Percentiles rank a stretch among this genome's conserved stretches.
Conservation (phyloP, 2,797 vertebrate genomes). For the Coreius guichenoti region DNA sequence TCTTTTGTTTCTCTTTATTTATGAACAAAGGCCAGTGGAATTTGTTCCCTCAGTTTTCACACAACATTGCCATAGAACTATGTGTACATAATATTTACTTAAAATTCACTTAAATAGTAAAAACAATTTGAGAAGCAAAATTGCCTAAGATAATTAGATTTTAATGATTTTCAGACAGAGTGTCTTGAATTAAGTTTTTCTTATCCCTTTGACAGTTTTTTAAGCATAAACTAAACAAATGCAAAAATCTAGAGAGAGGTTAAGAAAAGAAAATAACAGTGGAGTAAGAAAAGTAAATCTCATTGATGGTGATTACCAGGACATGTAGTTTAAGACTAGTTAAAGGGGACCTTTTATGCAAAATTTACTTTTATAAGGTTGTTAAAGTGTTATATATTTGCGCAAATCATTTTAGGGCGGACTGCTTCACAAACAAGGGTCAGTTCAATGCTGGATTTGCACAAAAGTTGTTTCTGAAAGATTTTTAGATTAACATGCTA, state of each 20-base stretch:
- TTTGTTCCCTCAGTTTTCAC: constrained; percentile 11
- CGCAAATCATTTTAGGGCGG: no score
- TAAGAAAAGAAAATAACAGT: no score
- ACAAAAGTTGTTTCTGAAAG: no score
- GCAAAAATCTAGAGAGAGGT: background rate
- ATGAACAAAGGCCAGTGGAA: background rate
- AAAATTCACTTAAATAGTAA: background rate
- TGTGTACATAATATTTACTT: background rate
- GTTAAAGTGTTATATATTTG: no score
- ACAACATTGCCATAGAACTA: background rate
- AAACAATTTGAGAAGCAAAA: background rate
- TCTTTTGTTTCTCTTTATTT: background rate
- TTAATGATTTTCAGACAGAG: background rate
- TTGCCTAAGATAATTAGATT: background rate
- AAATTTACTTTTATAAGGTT: no score
- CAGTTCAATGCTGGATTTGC: no score
- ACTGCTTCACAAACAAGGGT: no score
- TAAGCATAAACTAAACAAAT: background rate
- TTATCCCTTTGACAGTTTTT: background rate
- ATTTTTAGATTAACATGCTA: no score
- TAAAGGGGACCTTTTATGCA: no score
- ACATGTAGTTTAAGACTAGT: background rate
- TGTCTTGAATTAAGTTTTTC: background rate
- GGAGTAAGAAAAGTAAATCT: background rate
- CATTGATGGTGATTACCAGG: no score